Evolutionary conservation across 2,113 vertebrate genomes (phyloP).

Genomic region (Eptesicus fuscus): DNA sequence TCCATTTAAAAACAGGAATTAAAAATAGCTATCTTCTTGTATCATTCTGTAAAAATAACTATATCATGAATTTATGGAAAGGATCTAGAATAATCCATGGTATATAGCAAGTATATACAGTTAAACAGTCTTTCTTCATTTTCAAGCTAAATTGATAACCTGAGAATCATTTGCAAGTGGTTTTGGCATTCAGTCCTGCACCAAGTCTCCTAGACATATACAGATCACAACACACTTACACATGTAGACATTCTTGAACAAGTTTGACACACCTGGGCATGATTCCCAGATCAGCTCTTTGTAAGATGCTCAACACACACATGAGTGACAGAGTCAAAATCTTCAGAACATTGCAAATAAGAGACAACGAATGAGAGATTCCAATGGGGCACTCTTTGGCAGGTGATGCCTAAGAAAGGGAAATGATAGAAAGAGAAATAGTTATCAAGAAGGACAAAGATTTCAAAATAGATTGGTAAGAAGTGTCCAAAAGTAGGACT

Average conservation of each 20-base stretch:
- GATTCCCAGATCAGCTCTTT: not conserved
- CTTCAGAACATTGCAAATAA: not conserved
- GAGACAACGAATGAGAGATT: not conserved
- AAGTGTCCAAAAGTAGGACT: not conserved
- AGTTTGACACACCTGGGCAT: not conserved
- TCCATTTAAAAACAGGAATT: not conserved
- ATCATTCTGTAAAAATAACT: not conserved
- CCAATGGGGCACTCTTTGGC: not conserved
- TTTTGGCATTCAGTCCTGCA: not conserved
- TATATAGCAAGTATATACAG: not conserved
- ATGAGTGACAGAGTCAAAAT: not conserved
- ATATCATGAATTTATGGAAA: not conserved
- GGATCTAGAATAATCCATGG: not conserved
- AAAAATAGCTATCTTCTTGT: not conserved
- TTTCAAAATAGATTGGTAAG: not conserved
- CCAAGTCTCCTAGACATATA: not conserved
- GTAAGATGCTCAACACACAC: not conserved
- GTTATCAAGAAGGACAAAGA: not conserved
- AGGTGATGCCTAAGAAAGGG: not conserved
- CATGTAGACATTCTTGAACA: not conserved
- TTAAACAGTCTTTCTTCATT: not conserved
- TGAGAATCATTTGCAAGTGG: not conserved
- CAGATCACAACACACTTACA: not conserved
- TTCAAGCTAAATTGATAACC: not conserved
- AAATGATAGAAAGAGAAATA: not conserved